Conservation (phyloP, 64 coral and sea anemone species). For the Montipora foliosa region DNA sequence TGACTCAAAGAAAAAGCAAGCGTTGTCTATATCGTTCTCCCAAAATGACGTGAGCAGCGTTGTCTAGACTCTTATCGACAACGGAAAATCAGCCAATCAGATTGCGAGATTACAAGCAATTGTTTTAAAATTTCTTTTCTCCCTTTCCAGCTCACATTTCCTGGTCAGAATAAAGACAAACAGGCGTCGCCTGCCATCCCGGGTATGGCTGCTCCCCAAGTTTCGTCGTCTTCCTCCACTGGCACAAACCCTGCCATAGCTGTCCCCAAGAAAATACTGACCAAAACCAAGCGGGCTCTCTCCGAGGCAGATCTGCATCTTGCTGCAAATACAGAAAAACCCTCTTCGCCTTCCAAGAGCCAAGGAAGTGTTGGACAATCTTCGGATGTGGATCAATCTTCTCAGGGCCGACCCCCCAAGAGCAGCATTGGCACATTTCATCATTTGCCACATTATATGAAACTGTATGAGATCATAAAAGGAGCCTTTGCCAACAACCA, state of each 20-base stretch:
- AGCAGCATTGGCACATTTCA: constrained; percentile 81
- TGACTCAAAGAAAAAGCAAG: no score
- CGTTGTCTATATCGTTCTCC: no score
- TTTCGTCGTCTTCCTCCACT: constrained; percentile 1
- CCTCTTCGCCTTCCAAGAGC: constrained; percentile 70
- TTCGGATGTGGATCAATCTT: constrained; percentile 67
- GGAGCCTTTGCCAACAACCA: constrained; percentile 87
- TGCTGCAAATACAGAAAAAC: constrained; percentile 54
- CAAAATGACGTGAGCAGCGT: no score
- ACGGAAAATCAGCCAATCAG: no score
- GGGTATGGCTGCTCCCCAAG: constrained; percentile 71
- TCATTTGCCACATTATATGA: constrained; percentile 89
- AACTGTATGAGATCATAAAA: constrained; percentile 91
- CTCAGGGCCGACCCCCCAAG: constrained; percentile 71
- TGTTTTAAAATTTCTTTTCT: constrained; percentile 1
- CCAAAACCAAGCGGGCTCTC: constrained; percentile 81
- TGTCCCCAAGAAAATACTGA: constrained; percentile 87
- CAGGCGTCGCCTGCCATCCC: constrained; percentile 50
- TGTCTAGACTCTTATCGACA: no score
- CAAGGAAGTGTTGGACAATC: constrained; percentile 51
- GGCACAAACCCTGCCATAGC: constrained; percentile 32
- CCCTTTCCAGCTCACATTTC: constrained; percentile 76
- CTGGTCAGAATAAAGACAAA: constrained; percentile 94
- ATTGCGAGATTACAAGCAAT: no score
- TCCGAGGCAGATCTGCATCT: constrained; percentile 81